Conservation (phyloP, 2,888 invertebrate species). For the Cataglyphis altisquamis region DNA sequence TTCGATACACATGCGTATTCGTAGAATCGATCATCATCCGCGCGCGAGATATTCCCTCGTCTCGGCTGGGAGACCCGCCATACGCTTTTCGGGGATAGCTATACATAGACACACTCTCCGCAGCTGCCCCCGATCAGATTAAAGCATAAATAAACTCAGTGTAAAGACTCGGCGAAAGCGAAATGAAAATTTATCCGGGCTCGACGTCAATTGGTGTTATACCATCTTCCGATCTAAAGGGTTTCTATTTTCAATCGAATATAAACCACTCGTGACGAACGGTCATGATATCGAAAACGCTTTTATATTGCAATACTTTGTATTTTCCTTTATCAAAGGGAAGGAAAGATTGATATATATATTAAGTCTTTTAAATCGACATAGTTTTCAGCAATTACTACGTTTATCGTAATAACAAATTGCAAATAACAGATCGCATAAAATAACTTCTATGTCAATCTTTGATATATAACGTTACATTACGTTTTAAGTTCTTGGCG, state of each 20-base stretch:
- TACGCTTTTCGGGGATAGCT: conserved; percentile 62
- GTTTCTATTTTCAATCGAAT: conserved; percentile 26
- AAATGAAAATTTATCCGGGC: conserved; percentile 52
- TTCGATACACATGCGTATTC: conserved; percentile 66
- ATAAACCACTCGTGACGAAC: not conserved
- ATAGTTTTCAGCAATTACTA: not conserved
- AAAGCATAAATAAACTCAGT: conserved; percentile 82
- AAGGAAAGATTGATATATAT: not conserved
- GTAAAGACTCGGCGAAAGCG: conserved; percentile 47
- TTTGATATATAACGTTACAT: not conserved
- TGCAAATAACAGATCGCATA: not conserved
- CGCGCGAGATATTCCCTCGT: conserved; percentile 74
- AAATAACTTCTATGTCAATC: not conserved
- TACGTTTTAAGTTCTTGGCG: not conserved
- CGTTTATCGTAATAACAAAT: not conserved
- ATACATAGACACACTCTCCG: conserved; percentile 76
- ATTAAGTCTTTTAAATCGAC: not conserved
- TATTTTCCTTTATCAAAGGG: not conserved
- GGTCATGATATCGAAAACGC: not conserved
- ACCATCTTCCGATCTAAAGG: not conserved
- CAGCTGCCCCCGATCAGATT: conserved; percentile 81
- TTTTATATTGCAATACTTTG: not conserved
- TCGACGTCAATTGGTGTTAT: not conserved
- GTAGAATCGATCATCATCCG: conserved; percentile 76
- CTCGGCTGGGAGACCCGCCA: conserved; percentile 47